Conservation (phyloP, 1,140 invertebrate species). For the Zaprionus davidi region DNA sequence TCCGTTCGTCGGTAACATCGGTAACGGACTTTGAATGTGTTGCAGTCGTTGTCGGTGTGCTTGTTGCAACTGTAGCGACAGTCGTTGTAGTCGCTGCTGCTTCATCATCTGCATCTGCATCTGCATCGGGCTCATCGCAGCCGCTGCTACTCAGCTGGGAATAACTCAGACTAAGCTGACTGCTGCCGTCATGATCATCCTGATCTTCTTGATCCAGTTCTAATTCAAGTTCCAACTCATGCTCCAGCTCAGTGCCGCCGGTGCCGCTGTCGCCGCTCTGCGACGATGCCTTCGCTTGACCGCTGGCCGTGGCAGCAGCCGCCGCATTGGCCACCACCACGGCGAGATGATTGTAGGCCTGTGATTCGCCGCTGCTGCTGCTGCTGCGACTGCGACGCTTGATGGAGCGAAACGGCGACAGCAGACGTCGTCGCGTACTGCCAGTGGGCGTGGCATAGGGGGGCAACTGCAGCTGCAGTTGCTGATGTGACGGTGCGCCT, state of each 20-base stretch:
- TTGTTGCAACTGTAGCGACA: neutral
- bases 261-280: constrained; percentile 81
- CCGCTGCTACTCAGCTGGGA: constrained; percentile 78
- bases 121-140: constrained; percentile 65
- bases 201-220: constrained; percentile 51
- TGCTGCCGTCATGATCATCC: constrained; percentile 66
- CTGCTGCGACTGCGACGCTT: constrained; percentile 82
- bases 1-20: constrained; percentile 36
- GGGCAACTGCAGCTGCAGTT: constrained; percentile 44
- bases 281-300: constrained; percentile 63
- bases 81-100: constrained; percentile 5
- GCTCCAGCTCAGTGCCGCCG: constrained; percentile 78
- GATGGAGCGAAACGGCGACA: constrained; percentile 75
- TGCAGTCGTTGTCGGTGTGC: neutral
- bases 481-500: constrained; percentile 71
- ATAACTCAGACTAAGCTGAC: constrained; percentile 76
- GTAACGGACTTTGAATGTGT: constrained; percentile 9
- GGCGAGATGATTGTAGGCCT: constrained; percentile 58
- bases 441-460: constrained; percentile 73
- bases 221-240: constrained; percentile 68
- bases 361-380: constrained; percentile 79
- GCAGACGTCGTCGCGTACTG: constrained; percentile 70
- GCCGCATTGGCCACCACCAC: constrained; percentile 61
- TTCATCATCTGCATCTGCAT: constrained; percentile 41
- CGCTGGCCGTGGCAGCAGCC: constrained; percentile 9